phyloP scores from a whole-genome alignment of 2,113 vertebrate species.

The Urocolius indicus region DNA sequence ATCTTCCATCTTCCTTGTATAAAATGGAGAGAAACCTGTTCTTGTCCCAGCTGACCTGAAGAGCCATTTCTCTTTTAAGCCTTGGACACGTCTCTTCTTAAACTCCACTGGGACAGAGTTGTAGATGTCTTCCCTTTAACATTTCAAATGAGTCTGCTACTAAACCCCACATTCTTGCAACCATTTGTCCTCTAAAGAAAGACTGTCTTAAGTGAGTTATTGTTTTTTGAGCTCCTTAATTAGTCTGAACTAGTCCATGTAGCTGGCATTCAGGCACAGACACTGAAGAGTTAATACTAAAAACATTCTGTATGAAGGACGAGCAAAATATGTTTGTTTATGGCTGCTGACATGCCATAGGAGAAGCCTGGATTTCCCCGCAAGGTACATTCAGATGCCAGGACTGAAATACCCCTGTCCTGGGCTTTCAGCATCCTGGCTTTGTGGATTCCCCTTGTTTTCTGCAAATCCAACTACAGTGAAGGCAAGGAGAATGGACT shows the following conservation, averaged over 20 bases:
- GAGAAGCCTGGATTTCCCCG: not conserved
- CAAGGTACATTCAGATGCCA: not conserved
- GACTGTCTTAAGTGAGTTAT: not conserved
- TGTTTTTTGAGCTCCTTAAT: not conserved
- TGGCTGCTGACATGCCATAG: not conserved
- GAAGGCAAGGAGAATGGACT: not conserved
- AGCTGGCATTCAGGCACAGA: not conserved
- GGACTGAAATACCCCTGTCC: not conserved
- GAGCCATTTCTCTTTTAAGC: not conserved
- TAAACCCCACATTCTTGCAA: not conserved
- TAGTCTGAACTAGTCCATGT: not conserved
- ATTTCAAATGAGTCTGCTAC: not conserved
- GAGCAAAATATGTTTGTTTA: not conserved
- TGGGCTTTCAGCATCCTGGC: not conserved
- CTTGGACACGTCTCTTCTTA: not conserved
- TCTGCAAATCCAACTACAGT: not conserved
- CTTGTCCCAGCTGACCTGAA: not conserved
- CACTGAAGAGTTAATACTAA: conserved; percentile 1
- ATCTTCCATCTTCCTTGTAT: not conserved
- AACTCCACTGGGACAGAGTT: not conserved
- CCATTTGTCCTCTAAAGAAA: not conserved
- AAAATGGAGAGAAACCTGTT: not conserved
- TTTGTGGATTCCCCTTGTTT: not conserved
- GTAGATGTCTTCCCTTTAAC: not conserved
- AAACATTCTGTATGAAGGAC: not conserved